phyloP scores from a whole-genome alignment of 2,797 vertebrate species.

The Bradypodion ventrale region DNA sequence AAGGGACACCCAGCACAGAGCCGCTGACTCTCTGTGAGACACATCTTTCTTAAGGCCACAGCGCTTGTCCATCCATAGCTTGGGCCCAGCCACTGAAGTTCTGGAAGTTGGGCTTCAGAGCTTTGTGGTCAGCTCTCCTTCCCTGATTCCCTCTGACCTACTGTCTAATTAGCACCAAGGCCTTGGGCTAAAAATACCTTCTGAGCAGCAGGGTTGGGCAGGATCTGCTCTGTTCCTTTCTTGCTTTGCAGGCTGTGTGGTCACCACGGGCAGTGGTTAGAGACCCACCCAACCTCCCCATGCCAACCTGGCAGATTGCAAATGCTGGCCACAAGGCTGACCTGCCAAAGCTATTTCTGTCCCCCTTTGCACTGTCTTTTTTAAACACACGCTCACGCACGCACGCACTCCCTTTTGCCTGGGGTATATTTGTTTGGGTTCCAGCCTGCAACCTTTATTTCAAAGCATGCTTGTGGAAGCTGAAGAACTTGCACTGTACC shows the following conservation, averaged over 20 bases:
- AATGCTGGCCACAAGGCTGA: constrained; percentile 12
- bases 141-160: constrained; percentile 40
- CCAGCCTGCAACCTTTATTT: not conserved
- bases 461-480: not conserved
- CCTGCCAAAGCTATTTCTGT: constrained; percentile 25
- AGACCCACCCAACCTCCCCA: constrained; percentile 25
- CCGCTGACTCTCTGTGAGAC: not conserved
- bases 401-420: not conserved
- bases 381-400: too few relatives aligned
- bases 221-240: constrained; percentile 7
- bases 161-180: constrained; percentile 38
- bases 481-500: not conserved
- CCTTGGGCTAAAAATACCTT: constrained; percentile 37
- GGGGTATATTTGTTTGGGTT: not conserved
- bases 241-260: constrained; percentile 37
- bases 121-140: constrained; percentile 25
- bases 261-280: constrained; percentile 34
- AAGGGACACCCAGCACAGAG: not conserved
- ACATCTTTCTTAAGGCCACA: not conserved
- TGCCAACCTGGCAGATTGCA: constrained; percentile 38
- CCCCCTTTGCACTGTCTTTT: not conserved
- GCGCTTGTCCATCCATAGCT: not conserved
- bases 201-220: constrained; percentile 32
- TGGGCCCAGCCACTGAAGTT: not conserved
- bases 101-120: constrained; percentile 22